Evolutionary conservation across 2,797 vertebrate species (phyloP).

Genomic region (Notamacropus eugenii): DNA sequence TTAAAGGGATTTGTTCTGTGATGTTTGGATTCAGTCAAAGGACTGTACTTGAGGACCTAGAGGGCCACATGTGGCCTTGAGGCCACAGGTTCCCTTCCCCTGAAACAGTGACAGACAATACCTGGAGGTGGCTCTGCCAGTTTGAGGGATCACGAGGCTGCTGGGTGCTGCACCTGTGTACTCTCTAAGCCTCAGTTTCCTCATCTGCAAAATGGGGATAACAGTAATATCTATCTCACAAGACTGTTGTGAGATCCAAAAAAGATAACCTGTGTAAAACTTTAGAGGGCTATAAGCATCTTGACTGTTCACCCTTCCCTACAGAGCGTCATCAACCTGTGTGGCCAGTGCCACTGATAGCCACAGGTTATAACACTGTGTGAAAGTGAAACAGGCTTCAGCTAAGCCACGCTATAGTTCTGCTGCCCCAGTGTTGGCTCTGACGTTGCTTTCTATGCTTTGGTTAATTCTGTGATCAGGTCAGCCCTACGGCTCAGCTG

Average conservation of each 20-base stretch:
- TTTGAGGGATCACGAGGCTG: not conserved
- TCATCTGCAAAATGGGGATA: not conserved
- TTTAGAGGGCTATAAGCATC: not conserved
- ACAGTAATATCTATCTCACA: not conserved
- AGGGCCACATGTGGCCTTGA: too few relatives aligned
- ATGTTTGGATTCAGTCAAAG: too few relatives aligned
- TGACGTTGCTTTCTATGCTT: constrained; percentile 7
- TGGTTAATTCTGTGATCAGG: not conserved
- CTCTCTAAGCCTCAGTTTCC: not conserved
- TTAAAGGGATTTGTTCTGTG: too few relatives aligned
- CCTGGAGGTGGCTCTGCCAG: not conserved
- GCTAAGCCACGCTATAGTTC: constrained; percentile 26
- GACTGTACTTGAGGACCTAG: too few relatives aligned
- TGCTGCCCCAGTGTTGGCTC: constrained; percentile 7
- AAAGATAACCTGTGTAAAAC: not conserved
- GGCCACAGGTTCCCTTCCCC: too few relatives aligned
- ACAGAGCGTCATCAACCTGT: not conserved
- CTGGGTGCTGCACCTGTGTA: not conserved
- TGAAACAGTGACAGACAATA: not conserved
- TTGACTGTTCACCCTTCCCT: not conserved
- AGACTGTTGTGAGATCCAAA: not conserved
- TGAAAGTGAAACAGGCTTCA: not conserved
- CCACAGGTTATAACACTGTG: not conserved
- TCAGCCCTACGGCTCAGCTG: not conserved
- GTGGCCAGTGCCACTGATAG: constrained; percentile 4